Base-by-base conservation (phyloP, 2,113 vertebrate genomes). In the Microcebus ravelobensis region DNA sequence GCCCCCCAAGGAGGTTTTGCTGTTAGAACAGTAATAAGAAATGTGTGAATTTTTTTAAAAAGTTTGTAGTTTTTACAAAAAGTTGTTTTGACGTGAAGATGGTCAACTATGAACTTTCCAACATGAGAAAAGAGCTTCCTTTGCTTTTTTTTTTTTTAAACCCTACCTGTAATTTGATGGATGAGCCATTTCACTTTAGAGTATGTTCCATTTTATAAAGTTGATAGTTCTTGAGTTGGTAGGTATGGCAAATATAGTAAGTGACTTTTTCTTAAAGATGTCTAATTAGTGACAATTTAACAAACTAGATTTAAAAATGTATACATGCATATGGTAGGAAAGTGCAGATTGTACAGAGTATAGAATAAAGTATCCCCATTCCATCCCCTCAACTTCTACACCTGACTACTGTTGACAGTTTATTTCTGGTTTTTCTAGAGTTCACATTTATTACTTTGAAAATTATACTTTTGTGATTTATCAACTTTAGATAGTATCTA, bases 401-500 rank as follows among this genome's bases (percentile, higher is more conserved):
- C 65, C 2, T 73, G 67, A 79, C 36, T 34, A 10, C 48, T 83
- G 39, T 89, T 82, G 70, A 45, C 50, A 81, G 31, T 76, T 87
- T 63, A 86, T 87, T 94, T 90, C 29, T 90, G 29, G 23, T 90
- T 92, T 39, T 95, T 70, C 42, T 94, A 81, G 55, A 65, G 31
- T 11, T 84, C 87, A 50, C 12, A 79, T 73, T 95, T 90, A 55
- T 73, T 93, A 50, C 45, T 96, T 92, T 94, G 77, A 94, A 96
- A 61, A 42, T 70, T 88, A 29, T 29, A 59, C 23, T 95, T 74
- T 34, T 57, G 2, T 94, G 89, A 79, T 42, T 61, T 90, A 39
- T 39, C 65, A 74, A 6, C 59, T 87, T 93, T 59, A 88, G 63
- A 31, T 90, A 36, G 8, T 65, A 93, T 74, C 73, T 92, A 20